Conservation (phyloP, 2,113 vertebrate species). For the Chinchilla lanigera region DNA sequence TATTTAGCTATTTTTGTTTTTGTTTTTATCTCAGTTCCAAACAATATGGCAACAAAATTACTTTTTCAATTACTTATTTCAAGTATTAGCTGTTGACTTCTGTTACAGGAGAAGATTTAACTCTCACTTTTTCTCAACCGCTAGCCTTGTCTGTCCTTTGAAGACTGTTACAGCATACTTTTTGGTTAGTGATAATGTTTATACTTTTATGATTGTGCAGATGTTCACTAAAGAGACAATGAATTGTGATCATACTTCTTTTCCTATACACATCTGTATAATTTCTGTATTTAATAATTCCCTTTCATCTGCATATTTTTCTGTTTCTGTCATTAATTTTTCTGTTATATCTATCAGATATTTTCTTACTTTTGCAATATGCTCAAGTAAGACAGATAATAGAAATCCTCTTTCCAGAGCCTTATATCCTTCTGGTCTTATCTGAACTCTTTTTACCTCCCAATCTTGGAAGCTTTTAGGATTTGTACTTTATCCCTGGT, state of each 20-base stretch:
- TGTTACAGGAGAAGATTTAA: conserved; percentile 23
- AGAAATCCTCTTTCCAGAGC: neutral
- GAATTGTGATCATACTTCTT: neutral
- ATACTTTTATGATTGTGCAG: neutral
- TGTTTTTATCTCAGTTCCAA: conserved; percentile 38
- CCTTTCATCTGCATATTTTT: neutral
- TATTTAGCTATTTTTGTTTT: conserved; percentile 33
- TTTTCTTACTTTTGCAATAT: neutral
- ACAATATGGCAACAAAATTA: neutral
- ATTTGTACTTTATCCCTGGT: conserved; percentile 24
- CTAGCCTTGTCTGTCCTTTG: conserved; percentile 1
- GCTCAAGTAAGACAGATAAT: neutral
- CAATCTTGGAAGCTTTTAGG: neutral
- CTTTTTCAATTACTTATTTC: conserved; percentile 37
- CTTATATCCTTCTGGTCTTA: neutral
- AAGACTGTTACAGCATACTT: conserved; percentile 10
- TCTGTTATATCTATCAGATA: neutral
- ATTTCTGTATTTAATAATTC: conserved; percentile 38
- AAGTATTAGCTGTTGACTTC: neutral
- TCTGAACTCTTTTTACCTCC: neutral
- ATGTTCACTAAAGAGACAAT: neutral
- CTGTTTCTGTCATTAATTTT: neutral
- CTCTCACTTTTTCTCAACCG: neutral
- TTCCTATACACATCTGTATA: neutral
- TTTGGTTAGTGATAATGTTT: conserved; percentile 4